A percentile compares a stretch with the other conserved stretches of the same genome.
Evolutionary conservation across 2,113 vertebrate genomes (phyloP).

Genomic region (Semicossyphus pulcher): DNA sequence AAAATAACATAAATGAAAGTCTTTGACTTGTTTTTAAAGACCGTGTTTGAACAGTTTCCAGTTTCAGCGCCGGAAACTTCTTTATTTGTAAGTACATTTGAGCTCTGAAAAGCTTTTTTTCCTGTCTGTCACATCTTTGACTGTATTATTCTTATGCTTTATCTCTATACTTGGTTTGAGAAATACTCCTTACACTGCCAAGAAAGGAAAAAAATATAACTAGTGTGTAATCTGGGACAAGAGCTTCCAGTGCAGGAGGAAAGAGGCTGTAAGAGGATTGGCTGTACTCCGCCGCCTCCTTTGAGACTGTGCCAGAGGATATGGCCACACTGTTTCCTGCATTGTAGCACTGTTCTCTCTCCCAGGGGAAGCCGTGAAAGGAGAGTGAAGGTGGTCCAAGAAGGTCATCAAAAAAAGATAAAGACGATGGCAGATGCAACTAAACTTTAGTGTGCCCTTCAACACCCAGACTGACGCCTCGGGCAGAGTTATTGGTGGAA

Average conservation of each 20-base stretch:
- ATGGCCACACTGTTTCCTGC: slow-evolving; percentile 18
- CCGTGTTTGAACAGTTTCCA: slow-evolving; percentile 24
- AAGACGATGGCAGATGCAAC: slow-evolving; percentile 46
- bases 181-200: not conserved
- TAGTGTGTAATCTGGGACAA: slow-evolving; percentile 11
- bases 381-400: slow-evolving; percentile 44
- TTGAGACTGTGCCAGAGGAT: slow-evolving; percentile 45
- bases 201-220: not conserved
- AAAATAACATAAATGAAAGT: not conserved
- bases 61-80: not conserved
- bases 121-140: not conserved
- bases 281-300: not conserved
- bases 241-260: slow-evolving; percentile 11
- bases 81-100: slow-evolving; percentile 4
- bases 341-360: slow-evolving; percentile 28
- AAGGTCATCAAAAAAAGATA: slow-evolving; percentile 66
- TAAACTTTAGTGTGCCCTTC: slow-evolving; percentile 63
- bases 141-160: slow-evolving; percentile 3
- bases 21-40: slow-evolving; percentile 28
- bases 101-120: slow-evolving; percentile 2
- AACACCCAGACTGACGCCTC: slow-evolving; percentile 46
- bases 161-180: not conserved
- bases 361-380: slow-evolving; percentile 27
- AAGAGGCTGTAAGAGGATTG: slow-evolving; percentile 16
- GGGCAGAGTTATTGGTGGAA: slow-evolving; percentile 46